These are phyloP conservation scores for Drosophila parthenogenetica DNA, from an alignment of 2,888 invertebrate species.

Conservation along the genomic window DNA sequence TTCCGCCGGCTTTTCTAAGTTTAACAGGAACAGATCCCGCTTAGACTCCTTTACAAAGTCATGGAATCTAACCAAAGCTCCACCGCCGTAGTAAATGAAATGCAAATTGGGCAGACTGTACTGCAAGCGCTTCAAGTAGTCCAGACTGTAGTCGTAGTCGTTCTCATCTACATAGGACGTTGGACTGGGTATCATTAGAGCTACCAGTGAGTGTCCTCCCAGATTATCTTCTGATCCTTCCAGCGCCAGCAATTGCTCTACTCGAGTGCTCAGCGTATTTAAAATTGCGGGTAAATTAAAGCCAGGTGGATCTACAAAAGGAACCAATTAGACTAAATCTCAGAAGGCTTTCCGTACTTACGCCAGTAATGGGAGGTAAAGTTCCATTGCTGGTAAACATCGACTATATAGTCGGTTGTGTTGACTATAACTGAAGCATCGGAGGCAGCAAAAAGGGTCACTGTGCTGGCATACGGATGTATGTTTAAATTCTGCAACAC, in stretches of 20 bases:
- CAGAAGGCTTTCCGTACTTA: conserved; percentile 50
- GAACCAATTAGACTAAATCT: too few relatives aligned
- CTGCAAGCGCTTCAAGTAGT: conserved; percentile 87
- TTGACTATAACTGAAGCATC: conserved; percentile 88
- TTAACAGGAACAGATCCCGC: conserved; percentile 86
- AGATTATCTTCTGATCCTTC: conserved; percentile 86
- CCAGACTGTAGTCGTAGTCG: conserved; percentile 86
- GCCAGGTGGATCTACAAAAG: conserved; percentile 86
- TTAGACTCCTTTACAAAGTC: conserved; percentile 87
- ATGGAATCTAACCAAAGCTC: conserved; percentile 87
- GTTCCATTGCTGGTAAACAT: conserved; percentile 88
- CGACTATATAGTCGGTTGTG: conserved; percentile 87
- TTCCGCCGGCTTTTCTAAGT: conserved; percentile 77
- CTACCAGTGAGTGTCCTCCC: conserved; percentile 89
- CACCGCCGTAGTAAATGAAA: conserved; percentile 87
- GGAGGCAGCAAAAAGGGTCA: conserved; percentile 88
- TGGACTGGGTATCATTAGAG: conserved; percentile 88
- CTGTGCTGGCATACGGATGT: conserved; percentile 88
- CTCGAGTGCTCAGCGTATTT: conserved; percentile 85
- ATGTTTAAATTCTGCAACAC: conserved; percentile 88
- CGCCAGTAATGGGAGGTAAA: conserved; percentile 85
- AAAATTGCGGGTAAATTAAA: conserved; percentile 88
- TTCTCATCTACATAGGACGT: conserved; percentile 86
- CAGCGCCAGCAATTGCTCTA: conserved; percentile 86
- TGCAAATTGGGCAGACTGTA: conserved; percentile 89